These are phyloP conservation scores for Eutrigla gurnardus DNA, from an alignment of 2,797 vertebrate genomes.

Conservation along the genomic window DNA sequence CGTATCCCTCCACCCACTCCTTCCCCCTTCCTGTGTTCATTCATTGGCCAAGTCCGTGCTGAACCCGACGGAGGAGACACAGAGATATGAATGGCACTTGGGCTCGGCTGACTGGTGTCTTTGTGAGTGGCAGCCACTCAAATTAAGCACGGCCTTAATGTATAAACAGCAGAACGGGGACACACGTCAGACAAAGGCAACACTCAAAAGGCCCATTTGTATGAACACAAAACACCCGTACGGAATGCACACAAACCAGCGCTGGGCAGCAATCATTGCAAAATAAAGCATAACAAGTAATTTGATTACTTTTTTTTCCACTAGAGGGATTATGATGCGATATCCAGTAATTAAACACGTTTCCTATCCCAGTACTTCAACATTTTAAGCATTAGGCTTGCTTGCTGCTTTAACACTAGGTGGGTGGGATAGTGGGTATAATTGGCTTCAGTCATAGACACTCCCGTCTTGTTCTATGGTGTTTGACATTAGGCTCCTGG, in stretches of 20 bases:
- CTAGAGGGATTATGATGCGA: background rate
- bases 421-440: background rate
- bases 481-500: too few species aligned
- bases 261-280: background rate
- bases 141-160: slow-evolving; percentile 64
- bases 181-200: slow-evolving; percentile 41
- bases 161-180: slow-evolving; percentile 53
- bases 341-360: background rate
- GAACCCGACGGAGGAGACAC: slow-evolving; percentile 30
- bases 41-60: slow-evolving; percentile 46
- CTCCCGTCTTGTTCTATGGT: too few species aligned
- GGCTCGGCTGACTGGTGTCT: slow-evolving; percentile 66
- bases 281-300: background rate
- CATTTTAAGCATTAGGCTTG: background rate
- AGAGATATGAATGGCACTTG: slow-evolving; percentile 63
- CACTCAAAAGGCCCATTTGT: slow-evolving; percentile 34
- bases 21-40: slow-evolving; percentile 57
- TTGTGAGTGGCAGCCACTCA: slow-evolving; percentile 65
- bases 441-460: too few species aligned
- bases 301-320: background rate
- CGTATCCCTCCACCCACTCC: slow-evolving; percentile 48
- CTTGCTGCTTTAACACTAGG: background rate
- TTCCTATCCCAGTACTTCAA: background rate
- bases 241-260: slow-evolving; percentile 4
- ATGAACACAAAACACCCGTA: slow-evolving; percentile 11